Base-by-base conservation (phyloP, 2,888 invertebrate genomes). In the Cephus rjabovi region DNA sequence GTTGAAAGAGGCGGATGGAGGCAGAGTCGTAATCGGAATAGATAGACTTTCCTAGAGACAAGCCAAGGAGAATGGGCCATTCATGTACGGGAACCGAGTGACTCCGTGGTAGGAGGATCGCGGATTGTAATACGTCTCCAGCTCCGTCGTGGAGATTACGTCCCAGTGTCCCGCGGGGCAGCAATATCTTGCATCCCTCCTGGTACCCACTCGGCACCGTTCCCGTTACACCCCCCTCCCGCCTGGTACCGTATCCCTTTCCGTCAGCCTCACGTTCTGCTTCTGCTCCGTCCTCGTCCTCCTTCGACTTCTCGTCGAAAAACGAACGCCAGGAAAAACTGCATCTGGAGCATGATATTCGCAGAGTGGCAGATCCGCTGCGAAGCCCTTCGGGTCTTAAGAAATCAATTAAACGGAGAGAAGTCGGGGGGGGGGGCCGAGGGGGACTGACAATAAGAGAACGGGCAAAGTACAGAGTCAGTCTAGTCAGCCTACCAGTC, bases 181-280 rank as follows among this genome's bases (percentile, higher is more conserved):
- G 91, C 90, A 91, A 91, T 91, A 91, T 91, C 91, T 91, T 91
- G 90, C 91, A 93, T 92, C 85, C 89, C 89, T 82, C 86, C 81
- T 56, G 56, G 56, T 56, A 9, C 56, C 84, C 87, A 86, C 82
- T 82, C 79, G 83, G 80, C 78, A 82, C 75, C 77, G 56, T 56
- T 56, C 23, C 71, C 31, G 70, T 31, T 33, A 76, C 82, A 84
- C 80, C 76, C 79, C 80, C 77, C 76, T 80, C 33, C 33, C 33
- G 31, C 76, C 75, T 75, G 73, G 6, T 23, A 56, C 80, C 79
- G 79, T 71, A 70, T 33, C 31, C 70, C 11, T 12, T 15, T 1
- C 30, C 30, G 70, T 70, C 15, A 15, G 40, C 81, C 78, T 77
- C 79, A 73, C 68, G 34, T 75, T 30, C 40, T 15, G 77, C 75